phyloP scores from a whole-genome alignment of 1,140 invertebrate species.

The Dryas iulia region DNA sequence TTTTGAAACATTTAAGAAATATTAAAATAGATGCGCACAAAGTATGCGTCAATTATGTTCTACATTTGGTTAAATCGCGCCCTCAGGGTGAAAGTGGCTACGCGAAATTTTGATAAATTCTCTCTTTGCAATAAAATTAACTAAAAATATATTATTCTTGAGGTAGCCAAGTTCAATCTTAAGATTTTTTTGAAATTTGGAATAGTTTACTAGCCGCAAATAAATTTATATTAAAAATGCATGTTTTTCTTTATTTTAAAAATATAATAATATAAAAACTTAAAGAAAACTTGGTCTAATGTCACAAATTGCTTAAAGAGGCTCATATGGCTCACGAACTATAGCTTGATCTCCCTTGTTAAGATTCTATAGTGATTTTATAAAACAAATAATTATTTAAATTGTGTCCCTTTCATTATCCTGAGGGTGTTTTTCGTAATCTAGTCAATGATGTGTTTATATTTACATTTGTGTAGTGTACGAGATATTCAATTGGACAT shows the following conservation, averaged over 20 bases:
- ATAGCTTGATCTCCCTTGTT: too few relatives aligned
- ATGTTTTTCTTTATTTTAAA: too few relatives aligned
- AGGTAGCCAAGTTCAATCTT: too few relatives aligned
- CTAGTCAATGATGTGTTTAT: conserved; percentile 19
- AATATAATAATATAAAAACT: too few relatives aligned
- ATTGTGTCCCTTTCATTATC: not conserved
- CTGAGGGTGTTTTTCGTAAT: not conserved
- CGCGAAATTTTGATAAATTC: not conserved
- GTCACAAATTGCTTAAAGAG: too few relatives aligned
- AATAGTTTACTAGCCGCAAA: too few relatives aligned
- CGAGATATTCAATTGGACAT: not conserved
- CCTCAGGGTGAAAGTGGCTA: not conserved
- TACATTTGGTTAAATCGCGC: not conserved
- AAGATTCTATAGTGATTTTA: not conserved
- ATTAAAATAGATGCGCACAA: not conserved
- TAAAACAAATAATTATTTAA: not conserved
- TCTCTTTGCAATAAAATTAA: too few relatives aligned
- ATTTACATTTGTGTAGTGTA: not conserved
- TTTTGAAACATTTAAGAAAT: not conserved
- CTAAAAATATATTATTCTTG: too few relatives aligned
- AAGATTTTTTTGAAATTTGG: too few relatives aligned
- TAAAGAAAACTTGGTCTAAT: too few relatives aligned
- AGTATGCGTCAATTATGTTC: not conserved
- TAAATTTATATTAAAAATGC: too few relatives aligned
- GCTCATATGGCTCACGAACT: too few relatives aligned